These are phyloP conservation scores for Rhopilema esculentum DNA, from an alignment of 30 jellyfish, hydroid and myxozoan species.

Conservation along the genomic window DNA sequence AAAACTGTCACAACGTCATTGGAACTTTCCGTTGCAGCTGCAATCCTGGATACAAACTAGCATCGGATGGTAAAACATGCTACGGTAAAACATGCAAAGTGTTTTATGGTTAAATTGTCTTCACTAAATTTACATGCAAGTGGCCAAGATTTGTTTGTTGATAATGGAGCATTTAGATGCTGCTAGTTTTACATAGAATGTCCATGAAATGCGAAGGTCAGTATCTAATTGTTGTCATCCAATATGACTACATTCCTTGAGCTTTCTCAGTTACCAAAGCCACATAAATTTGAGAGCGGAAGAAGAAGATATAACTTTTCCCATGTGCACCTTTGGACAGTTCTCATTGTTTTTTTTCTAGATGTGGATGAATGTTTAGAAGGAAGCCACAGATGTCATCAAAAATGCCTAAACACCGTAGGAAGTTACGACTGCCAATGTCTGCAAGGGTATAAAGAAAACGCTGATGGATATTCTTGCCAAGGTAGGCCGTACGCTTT, in stretches of 20 bases:
- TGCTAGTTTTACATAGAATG: no score
- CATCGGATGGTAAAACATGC: conserved; percentile 75
- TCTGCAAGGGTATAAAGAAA: conserved; percentile 50
- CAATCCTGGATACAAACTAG: conserved; percentile 43
- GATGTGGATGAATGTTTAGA: conserved; percentile 69
- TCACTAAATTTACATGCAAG: neutral
- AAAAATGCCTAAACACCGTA: conserved; percentile 48
- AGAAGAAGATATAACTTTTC: no score
- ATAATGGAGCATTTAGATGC: neutral
- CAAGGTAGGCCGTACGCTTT: conserved; percentile 68
- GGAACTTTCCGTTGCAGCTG: conserved; percentile 76
- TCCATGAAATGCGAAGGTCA: no score
- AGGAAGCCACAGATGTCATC: conserved; percentile 65
- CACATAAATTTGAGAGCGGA: no score
- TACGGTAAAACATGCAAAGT: conserved; percentile 21
- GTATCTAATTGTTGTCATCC: no score
- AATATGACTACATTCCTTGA: no score
- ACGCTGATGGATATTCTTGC: conserved; percentile 59
- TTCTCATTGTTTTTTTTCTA: conserved; percentile 24
- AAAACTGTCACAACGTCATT: conserved; percentile 54
- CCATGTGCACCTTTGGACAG: no score
- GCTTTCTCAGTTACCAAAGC: no score
- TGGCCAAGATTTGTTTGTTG: neutral
- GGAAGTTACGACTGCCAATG: conserved; percentile 72
- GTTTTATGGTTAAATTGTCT: neutral